Base-by-base conservation (phyloP, 1,140 invertebrate species). In the Drosophila asahinai region DNA sequence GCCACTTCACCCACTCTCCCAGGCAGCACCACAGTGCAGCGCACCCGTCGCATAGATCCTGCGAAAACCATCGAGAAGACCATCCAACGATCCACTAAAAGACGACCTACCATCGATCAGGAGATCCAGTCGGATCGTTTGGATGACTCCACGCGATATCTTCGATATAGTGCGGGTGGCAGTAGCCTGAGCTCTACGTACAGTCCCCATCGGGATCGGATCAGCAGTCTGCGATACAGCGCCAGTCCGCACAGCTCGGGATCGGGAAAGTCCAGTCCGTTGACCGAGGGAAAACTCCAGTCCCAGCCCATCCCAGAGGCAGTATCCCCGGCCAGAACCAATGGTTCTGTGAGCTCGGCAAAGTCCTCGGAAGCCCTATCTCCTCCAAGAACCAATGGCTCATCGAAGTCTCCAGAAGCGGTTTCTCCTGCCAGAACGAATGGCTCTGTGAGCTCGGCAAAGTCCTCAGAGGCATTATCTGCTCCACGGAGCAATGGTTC, bases 1-100 rank as follows among this genome's bases (percentile, higher is more conserved):
- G 95, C 95, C 42, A 97, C 96, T 2, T 97, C 96, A 9, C 97
- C 96, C 2, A 96, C 95, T 0, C 94, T 96, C 2, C 95, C 96
- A 2, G 94, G 95, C n/a, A 94, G 95, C 15, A 86, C 78, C 15
- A 92, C 92, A n/a, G 93, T 94, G n/a, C 93, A 96, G 3, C 93
- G 95, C 78, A 95, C 94, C 11, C 94, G 95, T 72, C 94, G 96
- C 81, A 95, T 95, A 0, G 96, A 97, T 68, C 94, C 96, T 67
- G 95, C 96, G 8, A 95, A 96, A 87, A 94, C 95, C 25, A 94
- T 96, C 48, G 95, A 96, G 86, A 96, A 95, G 92, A 95, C 95
- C 72, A 94, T 96, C 27, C 94, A 93, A 9, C 93, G 95, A 61
- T 92, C 94, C 6, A 95, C 93, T 49, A 94, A 93, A 51, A 94